Conservation (phyloP, 2,113 vertebrate genomes). For the Oncorhynchus mykiss region DNA sequence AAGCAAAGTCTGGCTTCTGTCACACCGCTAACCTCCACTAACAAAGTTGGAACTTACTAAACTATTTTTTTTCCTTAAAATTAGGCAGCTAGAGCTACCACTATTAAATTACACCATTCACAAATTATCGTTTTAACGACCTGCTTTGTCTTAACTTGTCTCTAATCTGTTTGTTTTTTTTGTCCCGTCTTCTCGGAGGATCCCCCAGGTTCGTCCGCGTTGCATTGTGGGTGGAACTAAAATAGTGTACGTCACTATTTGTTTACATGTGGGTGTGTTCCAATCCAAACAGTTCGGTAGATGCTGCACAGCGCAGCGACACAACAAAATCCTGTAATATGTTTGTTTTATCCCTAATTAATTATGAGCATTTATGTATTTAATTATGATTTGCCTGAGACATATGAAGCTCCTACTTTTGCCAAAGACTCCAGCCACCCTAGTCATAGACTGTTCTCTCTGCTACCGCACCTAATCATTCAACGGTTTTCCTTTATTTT, state of each 20-base stretch:
- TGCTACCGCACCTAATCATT: no score
- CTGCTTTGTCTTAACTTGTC: neutral
- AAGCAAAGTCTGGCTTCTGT: no score
- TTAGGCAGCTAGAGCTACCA: neutral
- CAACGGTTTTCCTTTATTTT: no score
- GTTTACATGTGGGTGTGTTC: conserved; percentile 47
- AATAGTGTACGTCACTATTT: conserved; percentile 48
- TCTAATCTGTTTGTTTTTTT: neutral
- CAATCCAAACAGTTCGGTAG: neutral
- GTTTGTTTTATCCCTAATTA: no score
- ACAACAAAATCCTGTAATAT: no score
- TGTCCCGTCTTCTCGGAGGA: conserved; percentile 21
- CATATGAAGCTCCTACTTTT: no score
- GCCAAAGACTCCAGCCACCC: no score
- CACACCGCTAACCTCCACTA: neutral
- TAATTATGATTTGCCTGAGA: no score
- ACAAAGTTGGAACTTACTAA: neutral
- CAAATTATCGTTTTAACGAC: neutral
- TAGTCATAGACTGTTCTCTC: no score
- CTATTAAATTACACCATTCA: neutral
- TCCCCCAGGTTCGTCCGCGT: conserved; percentile 22
- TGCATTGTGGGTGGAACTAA: conserved; percentile 42
- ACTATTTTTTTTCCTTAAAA: neutral
- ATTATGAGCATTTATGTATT: no score
- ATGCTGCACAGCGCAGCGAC: neutral